Base-by-base conservation (phyloP, 2,888 invertebrate genomes). In the Euproctis similis region DNA sequence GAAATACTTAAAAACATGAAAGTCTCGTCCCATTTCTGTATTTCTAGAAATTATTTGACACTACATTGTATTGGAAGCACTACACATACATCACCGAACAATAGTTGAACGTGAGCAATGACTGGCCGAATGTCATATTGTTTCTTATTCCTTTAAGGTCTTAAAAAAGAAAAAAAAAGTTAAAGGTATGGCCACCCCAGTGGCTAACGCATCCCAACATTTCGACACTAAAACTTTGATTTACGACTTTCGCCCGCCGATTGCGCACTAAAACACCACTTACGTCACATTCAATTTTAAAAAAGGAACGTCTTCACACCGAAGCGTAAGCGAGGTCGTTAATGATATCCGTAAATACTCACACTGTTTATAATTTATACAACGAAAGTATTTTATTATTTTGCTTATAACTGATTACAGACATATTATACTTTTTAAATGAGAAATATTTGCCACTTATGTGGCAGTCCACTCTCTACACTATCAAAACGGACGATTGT, bases 241-340 rank as follows among this genome's bases (percentile, higher is more conserved):
- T 82, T 84, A 84, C 75, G 71, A 62, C 80, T 67, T 65, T 71
- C 63, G 74, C 62, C 61, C 76, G 71, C 69, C 78, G 82, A 82
- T 81, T 81, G 82, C 76, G 78, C 67, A 81, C 80, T 84, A 84
- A 84, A 84, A 80, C 72, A 67, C 72, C 81, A 78, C 78, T 82
- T 75, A 81, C 82, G 81, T 81, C 82, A 84, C 81, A 82, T 82
- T 84, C 82, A 81, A 82, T 84, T 84, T 84, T 81, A 84, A 82
- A 81, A 64, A 63, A 55, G 14, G 59, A 51, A 49, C 39, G 47
- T 53, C 36, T 45, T 77, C 53, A 78, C 70, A 80, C 76, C 72
- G 57, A 42, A 33, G 37, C 39, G 64, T 44, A 43, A 43, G 44
- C 14, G 4, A 14, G 14, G 4, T 4, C 6, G 14, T 14, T 4